Evolutionary conservation across 2,113 vertebrate genomes (phyloP).

Genomic region (Eublepharis macularius): DNA sequence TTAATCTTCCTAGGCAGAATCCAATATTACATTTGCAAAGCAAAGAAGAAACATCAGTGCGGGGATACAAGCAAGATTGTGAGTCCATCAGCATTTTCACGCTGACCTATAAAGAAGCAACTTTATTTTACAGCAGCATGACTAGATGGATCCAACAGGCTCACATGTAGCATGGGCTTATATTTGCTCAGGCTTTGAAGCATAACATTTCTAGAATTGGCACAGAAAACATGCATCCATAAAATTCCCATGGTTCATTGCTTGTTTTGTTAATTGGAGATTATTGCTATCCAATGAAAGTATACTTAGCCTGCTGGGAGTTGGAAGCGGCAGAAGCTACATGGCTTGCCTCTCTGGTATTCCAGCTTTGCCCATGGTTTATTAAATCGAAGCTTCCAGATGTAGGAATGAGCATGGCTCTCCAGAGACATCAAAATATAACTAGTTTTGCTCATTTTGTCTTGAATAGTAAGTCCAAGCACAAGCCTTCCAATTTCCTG

Average conservation of each 20-base stretch:
- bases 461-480: too few species aligned
- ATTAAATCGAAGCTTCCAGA: too few species aligned
- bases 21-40: conserved; percentile 37
- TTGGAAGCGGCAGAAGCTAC: too few species aligned
- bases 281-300: not conserved
- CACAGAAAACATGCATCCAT: not conserved
- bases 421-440: too few species aligned
- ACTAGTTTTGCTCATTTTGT: too few species aligned
- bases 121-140: not conserved
- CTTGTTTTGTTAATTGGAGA: not conserved
- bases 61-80: conserved; percentile 30
- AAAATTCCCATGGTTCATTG: not conserved
- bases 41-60: conserved; percentile 28
- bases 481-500: too few species aligned
- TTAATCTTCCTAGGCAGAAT: conserved; percentile 53
- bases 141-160: not conserved
- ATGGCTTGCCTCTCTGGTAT: too few species aligned
- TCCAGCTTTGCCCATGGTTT: too few species aligned
- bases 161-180: not conserved
- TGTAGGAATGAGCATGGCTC: too few species aligned
- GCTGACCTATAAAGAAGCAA: conserved; percentile 4
- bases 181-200: not conserved
- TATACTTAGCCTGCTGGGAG: too few species aligned
- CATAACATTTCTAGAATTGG: not conserved
- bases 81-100: conserved; percentile 32